Evolutionary conservation across 2,797 vertebrate genomes (phyloP).

Genomic region (Protonibea diacanthus): DNA sequence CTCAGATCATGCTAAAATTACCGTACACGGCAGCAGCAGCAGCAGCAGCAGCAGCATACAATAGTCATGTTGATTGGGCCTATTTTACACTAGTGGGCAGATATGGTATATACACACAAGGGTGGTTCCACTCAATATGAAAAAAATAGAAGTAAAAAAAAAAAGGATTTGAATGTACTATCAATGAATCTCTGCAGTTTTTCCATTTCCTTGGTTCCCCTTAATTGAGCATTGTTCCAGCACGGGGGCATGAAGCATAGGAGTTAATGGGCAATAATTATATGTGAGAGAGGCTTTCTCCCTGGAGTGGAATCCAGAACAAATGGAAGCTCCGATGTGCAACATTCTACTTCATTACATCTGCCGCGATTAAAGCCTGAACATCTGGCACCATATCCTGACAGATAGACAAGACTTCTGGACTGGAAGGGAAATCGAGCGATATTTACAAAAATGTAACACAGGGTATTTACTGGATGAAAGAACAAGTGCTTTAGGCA

Average conservation of each 20-base stretch:
- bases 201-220: constrained; percentile 87
- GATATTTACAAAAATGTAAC: constrained; percentile 81
- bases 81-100: constrained; percentile 60
- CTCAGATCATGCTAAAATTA: constrained; percentile 68
- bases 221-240: constrained; percentile 95
- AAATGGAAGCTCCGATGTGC: constrained; percentile 97
- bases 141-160: constrained; percentile 40
- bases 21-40: constrained; percentile 37
- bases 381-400: constrained; percentile 97
- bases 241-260: constrained; percentile 88
- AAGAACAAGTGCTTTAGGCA: constrained; percentile 76
- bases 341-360: constrained; percentile 99
- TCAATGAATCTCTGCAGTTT: constrained; percentile 78
- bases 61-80: constrained; percentile 51
- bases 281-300: constrained; percentile 96
- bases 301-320: constrained; percentile 96
- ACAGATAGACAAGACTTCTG: constrained; percentile 94
- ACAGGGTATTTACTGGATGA: constrained; percentile 78
- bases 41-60: constrained; percentile 29
- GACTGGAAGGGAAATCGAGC: constrained; percentile 85
- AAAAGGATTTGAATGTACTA: constrained; percentile 68
- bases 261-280: constrained; percentile 97
- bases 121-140: constrained; percentile 52
- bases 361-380: constrained; percentile 97
- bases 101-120: constrained; percentile 58